Conservation (phyloP, 2,888 invertebrate species). For the Melikaiella ostensackeni region DNA sequence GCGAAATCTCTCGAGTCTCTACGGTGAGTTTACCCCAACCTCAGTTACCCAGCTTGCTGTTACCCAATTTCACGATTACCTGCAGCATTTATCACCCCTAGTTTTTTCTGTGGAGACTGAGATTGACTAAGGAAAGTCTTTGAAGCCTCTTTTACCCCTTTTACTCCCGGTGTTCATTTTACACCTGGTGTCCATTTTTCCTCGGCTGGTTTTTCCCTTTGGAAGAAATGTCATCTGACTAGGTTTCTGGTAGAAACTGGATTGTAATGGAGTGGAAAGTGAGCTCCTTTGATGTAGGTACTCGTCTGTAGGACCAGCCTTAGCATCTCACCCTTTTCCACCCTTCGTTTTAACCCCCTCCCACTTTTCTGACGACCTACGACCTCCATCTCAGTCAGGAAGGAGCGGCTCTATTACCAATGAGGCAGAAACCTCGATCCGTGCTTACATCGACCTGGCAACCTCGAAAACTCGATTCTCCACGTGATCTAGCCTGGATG, state of each 20-base stretch:
- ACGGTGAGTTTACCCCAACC: too few species aligned
- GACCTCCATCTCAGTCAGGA: constrained; percentile 42
- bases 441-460: constrained; percentile 50
- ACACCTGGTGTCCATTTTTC: too few species aligned
- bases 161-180: neutral
- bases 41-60: too few species aligned
- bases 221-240: constrained; percentile 8
- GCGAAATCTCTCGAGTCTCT: too few species aligned
- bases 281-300: constrained; percentile 56
- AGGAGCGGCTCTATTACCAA: constrained; percentile 57
- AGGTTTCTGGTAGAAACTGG: constrained; percentile 8
- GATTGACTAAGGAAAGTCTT: too few species aligned
- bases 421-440: constrained; percentile 59
- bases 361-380: constrained; percentile 26
- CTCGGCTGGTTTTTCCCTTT: neutral
- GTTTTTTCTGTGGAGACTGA: too few species aligned
- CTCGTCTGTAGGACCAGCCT: constrained; percentile 52
- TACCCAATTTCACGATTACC: too few species aligned
- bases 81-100: too few species aligned
- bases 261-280: constrained; percentile 48
- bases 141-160: too few species aligned
- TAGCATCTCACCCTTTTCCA: constrained; percentile 41
- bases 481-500: constrained; percentile 27
- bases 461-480: constrained; percentile 39
- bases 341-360: constrained; percentile 42